Evolutionary conservation across 2,113 vertebrate genomes (phyloP).

Genomic region (Helogale parvula): DNA sequence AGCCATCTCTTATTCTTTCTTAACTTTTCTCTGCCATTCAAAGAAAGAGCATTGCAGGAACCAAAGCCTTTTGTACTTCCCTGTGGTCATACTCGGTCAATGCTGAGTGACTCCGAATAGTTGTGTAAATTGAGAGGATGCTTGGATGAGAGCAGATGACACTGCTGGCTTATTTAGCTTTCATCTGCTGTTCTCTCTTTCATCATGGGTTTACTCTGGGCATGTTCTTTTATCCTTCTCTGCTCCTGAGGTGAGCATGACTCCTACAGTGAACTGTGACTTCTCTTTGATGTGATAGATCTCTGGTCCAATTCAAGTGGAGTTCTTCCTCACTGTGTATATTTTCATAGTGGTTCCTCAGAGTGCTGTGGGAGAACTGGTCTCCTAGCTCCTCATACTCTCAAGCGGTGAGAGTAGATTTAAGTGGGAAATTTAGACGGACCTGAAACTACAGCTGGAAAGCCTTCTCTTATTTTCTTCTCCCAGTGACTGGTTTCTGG

Average conservation of each 20-base stretch:
- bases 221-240: not conserved
- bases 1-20: slow-evolving; percentile 19
- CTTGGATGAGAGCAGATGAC: not conserved
- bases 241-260: not conserved
- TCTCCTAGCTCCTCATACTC: not conserved
- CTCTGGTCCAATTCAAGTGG: not conserved
- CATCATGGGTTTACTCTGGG: slow-evolving; percentile 1
- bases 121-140: not conserved
- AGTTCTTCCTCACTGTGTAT: not conserved
- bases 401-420: not conserved
- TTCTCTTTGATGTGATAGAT: not conserved
- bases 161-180: not conserved
- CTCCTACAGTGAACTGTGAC: not conserved
- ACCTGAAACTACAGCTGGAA: not conserved
- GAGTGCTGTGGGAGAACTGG: not conserved
- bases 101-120: not conserved
- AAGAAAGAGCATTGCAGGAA: slow-evolving; percentile 35
- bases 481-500: slow-evolving; percentile 16
- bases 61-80: slow-evolving; percentile 21
- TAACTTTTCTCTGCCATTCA: not conserved
- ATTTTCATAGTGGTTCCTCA: not conserved
- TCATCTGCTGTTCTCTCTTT: not conserved
- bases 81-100: not conserved
- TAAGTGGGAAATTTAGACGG: not conserved
- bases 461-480: not conserved